Conservation (phyloP, 2,888 invertebrate species). For the Baccha elongata region DNA sequence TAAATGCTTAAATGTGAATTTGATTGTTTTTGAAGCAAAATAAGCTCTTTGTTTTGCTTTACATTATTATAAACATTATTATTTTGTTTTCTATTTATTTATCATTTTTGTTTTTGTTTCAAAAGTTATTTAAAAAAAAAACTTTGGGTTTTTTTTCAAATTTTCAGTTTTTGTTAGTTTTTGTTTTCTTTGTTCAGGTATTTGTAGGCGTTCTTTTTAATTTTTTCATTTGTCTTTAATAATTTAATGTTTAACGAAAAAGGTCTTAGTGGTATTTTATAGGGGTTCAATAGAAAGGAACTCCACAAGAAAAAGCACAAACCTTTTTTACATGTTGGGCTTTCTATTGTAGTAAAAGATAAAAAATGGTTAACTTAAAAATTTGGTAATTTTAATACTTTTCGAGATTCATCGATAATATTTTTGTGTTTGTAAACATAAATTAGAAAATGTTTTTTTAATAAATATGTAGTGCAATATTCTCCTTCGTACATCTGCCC, state of each 20-base stretch:
- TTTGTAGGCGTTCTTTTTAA: slow-evolving; percentile 29
- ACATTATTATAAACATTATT: background rate
- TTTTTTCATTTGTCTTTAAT: background rate
- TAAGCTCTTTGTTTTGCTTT: slow-evolving; percentile 48
- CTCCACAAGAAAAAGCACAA: too few species aligned
- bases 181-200: slow-evolving; percentile 29
- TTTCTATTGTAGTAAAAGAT: too few species aligned
- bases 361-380: too few species aligned
- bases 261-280: background rate
- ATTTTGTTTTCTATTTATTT: background rate
- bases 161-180: slow-evolving; percentile 14
- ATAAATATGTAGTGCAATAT: too few species aligned
- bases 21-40: slow-evolving; percentile 48
- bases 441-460: too few species aligned
- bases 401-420: too few species aligned
- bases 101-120: background rate
- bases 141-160: too few species aligned
- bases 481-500: too few species aligned
- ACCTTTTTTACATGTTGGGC: too few species aligned
- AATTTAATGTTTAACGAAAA: background rate
- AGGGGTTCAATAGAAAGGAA: slow-evolving; percentile 11
- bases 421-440: too few species aligned
- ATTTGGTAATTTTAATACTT: too few species aligned
- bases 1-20: slow-evolving; percentile 9
- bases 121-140: background rate